phyloP scores from a whole-genome alignment of 2,113 vertebrate species.

The Prunella himalayana region DNA sequence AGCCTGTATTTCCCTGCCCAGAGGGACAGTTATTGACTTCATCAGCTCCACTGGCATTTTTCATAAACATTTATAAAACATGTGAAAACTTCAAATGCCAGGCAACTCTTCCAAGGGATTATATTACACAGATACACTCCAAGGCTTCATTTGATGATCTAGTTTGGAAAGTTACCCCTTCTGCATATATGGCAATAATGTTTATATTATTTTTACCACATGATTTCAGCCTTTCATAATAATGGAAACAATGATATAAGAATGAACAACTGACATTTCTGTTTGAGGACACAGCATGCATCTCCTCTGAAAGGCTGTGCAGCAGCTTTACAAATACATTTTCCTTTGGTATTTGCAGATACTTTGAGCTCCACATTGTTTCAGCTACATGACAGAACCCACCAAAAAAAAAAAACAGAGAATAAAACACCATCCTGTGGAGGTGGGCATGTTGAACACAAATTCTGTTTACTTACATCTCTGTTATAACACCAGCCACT shows the following conservation, averaged over 20 bases:
- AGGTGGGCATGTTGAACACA: background rate
- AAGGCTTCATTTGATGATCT: background rate
- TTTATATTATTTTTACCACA: constrained; percentile 55
- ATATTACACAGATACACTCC: constrained; percentile 1
- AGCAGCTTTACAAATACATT: background rate
- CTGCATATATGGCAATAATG: constrained; percentile 42
- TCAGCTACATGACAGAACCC: background rate
- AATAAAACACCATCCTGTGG: background rate
- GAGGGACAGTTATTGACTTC: background rate
- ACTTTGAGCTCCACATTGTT: background rate
- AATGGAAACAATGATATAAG: constrained; percentile 59
- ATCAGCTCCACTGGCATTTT: background rate
- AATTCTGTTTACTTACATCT: background rate
- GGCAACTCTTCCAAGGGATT: background rate
- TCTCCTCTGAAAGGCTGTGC: background rate
- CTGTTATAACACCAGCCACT: background rate
- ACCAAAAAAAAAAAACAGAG: background rate
- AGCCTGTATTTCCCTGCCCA: background rate
- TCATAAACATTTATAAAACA: constrained; percentile 2
- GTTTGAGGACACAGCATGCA: constrained; percentile 55
- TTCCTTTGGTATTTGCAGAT: background rate
- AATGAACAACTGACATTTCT: constrained; percentile 51
- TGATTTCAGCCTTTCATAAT: constrained; percentile 54
- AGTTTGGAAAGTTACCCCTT: constrained; percentile 26
- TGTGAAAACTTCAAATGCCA: background rate